Evolutionary conservation across 2,797 vertebrate genomes (phyloP), one percentile per base, ranked within the genome.

Genomic region (Urosaurus nigricauda): DNA sequence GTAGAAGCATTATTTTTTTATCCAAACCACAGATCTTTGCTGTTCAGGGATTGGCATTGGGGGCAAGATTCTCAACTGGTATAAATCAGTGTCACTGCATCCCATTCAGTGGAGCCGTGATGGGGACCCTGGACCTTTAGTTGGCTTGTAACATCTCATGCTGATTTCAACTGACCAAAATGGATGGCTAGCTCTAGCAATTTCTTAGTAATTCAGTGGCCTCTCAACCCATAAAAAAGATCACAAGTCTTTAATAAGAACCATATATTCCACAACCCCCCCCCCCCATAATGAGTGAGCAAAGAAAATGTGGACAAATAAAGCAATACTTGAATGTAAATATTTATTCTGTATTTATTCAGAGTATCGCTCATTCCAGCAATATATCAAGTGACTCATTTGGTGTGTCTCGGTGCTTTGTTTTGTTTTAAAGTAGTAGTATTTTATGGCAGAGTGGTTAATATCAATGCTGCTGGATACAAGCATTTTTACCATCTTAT

Each of bases 1-100:
- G 94, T 92, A 96, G 95, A 96, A 96, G 95, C 79, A 93, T 97
- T 97, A 78, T 92, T 97, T 96, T 51, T 90, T 73, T 88, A 88
- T 87, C 87, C 60, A 89, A 91, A 83, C 43, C 58, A 79, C 79
- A 79, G 56, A 47, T 93, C 85, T 87, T 17, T 71, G 40, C 37
- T 90, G 85, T 90, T 75, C 88, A 47, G 17, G 94, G 87, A 89
- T 77, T 79, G 74, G 86, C 24, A 65, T 29, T 40, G 89, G 75
- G 84, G 68, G 65, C 70, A 80, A 65, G 77, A 83, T 70, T 71
- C 71, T 79, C 79, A 78, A 51, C 63, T 37, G 73, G 60, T 47
- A 88, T 83, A 88, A 91, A 83, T 88, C 37, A 58, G 37, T 78
- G 71, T 74, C 19, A 16, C 17, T 60, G 24, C 47, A 71, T 58